Evolutionary conservation across 2,888 invertebrate genomes (phyloP), one percentile per base, ranked within the genome.

Genomic region (Opisthograptis luteolata): DNA sequence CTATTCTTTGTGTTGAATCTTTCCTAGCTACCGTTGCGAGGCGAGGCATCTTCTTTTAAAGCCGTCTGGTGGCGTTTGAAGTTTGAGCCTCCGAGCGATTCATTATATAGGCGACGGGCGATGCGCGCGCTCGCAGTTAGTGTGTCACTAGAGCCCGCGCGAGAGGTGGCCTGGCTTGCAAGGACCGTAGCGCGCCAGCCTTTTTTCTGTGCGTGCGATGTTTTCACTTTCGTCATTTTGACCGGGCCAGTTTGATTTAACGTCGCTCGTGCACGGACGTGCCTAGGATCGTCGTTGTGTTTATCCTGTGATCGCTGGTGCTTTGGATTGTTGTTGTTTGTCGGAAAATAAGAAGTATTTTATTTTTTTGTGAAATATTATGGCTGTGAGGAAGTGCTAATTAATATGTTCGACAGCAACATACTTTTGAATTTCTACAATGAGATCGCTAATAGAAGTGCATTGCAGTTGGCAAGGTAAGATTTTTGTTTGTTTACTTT

Each of bases 151-250:
- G 87, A 81, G 83, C 81, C 83, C 76, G 83, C 84, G 83, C 88
- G 86, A 87, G 88, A 87, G 85, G 86, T 80, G 85, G 85, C 84
- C 85, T 82, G 85, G 85, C 84, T 84, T 82, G 86, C 89, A 89
- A 88, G 89, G 88, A 89, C 87, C 82, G 87, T 79, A 74, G 77
- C 81, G 82, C 81, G 82, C 84, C 81, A 83, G 84, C 86, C 86
- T 87, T 89, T 89, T 89, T 87, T 88, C 84, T 87, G 85, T 80
- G 84, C 88, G 90, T 88, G 88, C 87, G 87, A 87, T 87, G 89
- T 90, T 88, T 90, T 89, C 89, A 89, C 90, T 89, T 90, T 89
- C 88, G 88, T 88, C 87, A 87, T 88, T 89, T 89, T 87, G 89
- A 88, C 88, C 87, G 85, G 87, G 84, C 88, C 88, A 89, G 90